Evolutionary conservation across 2,888 invertebrate species (phyloP).

Genomic region (Bedellia somnulentella): DNA sequence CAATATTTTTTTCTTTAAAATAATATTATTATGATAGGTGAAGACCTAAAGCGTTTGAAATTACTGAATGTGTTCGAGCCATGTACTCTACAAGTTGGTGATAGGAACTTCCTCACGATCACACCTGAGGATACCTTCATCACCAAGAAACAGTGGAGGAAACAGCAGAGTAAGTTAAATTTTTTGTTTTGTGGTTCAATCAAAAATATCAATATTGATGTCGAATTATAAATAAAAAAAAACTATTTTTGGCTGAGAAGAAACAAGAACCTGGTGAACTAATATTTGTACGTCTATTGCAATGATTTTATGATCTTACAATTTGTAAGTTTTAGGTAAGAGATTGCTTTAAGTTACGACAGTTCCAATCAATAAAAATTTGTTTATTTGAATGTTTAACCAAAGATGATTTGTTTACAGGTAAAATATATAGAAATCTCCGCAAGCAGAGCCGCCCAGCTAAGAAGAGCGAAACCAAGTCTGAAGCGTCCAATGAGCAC

Average conservation of each 20-base stretch:
- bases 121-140: constrained; percentile 73
- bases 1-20: no score
- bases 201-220: neutral
- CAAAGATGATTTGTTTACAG: no score
- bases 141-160: constrained; percentile 78
- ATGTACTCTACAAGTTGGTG: constrained; percentile 86
- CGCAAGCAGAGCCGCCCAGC: constrained; percentile 37
- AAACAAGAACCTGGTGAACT: no score
- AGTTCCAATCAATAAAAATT: no score
- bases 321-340: no score
- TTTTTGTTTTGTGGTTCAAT: neutral
- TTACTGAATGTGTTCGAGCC: constrained; percentile 85
- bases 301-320: no score
- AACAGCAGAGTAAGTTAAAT: constrained; percentile 56
- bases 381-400: no score
- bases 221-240: no score
- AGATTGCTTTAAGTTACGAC: no score
- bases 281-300: no score
- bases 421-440: constrained; percentile 43
- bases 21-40: no score
- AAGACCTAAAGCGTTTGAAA: constrained; percentile 80
- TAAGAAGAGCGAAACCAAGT: constrained; percentile 34
- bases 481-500: constrained; percentile 33
- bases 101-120: constrained; percentile 81
- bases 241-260: no score